These are phyloP conservation scores for Branchipolynoe longqiensis DNA, from an alignment of 2,888 invertebrate genomes.

Conservation along the genomic window DNA sequence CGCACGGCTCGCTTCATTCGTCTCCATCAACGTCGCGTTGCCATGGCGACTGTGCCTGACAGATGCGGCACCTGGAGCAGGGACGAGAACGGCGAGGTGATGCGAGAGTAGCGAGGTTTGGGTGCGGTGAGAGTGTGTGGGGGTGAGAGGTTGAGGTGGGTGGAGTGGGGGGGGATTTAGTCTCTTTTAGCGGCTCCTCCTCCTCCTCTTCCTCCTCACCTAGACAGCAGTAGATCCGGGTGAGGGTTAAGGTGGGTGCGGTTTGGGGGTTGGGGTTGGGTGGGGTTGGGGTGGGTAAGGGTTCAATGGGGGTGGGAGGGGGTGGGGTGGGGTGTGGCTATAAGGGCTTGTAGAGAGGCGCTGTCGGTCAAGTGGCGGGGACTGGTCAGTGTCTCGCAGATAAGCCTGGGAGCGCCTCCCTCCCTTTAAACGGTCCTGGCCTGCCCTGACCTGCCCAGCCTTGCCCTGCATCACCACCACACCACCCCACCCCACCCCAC, in stretches of 20 bases:
- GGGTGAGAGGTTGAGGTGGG: background rate
- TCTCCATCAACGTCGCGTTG: slow-evolving; percentile 44
- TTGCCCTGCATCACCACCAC: too few relatives aligned
- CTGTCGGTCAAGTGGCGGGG: background rate
- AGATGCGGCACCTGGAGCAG: slow-evolving; percentile 1
- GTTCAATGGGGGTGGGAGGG: background rate
- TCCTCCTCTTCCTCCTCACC: too few relatives aligned
- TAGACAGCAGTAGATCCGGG: too few relatives aligned
- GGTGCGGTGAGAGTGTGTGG: background rate
- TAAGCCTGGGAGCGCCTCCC: too few relatives aligned
- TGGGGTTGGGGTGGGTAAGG: background rate
- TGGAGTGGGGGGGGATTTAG: background rate
- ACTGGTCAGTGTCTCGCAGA: slow-evolving; percentile 45
- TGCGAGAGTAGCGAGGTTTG: slow-evolving; percentile 1
- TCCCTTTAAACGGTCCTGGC: too few relatives aligned
- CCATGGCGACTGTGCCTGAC: slow-evolving; percentile 17
- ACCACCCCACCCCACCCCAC: too few relatives aligned
- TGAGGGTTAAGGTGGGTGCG: too few relatives aligned
- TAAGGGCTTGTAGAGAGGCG: background rate
- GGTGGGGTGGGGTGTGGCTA: background rate
- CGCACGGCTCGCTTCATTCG: slow-evolving; percentile 25
- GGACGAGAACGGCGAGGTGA: too few relatives aligned
- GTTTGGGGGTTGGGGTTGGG: too few relatives aligned
- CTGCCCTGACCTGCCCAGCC: too few relatives aligned
- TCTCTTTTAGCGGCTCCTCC: too few relatives aligned